Base-by-base conservation (phyloP, 2,113 vertebrate species). In the Calypte anna region DNA sequence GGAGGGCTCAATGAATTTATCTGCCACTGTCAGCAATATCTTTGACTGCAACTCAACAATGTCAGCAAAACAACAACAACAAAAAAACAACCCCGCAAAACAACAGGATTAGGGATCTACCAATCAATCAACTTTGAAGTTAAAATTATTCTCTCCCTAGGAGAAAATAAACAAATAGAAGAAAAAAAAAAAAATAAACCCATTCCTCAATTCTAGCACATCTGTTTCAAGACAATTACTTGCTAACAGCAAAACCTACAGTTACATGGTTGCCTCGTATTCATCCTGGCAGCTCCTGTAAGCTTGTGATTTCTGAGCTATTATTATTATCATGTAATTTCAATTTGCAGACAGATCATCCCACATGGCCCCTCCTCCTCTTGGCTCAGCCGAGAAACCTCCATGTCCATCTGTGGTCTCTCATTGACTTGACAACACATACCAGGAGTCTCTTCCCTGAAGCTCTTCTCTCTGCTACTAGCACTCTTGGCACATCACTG, bases 351-450 rank as follows among this genome's bases (percentile, higher is more conserved):
- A 95, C 82, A 69, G 72, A 93, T 83, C 80, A 86, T 90, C 55
- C 48, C 69, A 70, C 8, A 9, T 0, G 6, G 38, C 75, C 91
- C 88, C 73, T 91, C 96, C 90, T 89, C 63, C 87, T 83, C 61
- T 75, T n/a, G 69, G 82, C 78, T 95, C 12, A 14, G 84, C 64
- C 0, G 2, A 92, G 89, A 88, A 90, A 5, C 63, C 91, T 74
- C 44, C 88, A 17, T 12, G 69, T 91, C 90, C 82, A 91, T 86
- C 94, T 94, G 93, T 31, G 79, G 80, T 64, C 88, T 91, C 90
- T 94, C 80, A 94, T 70, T 86, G 94, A 96, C 88, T 90, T 95
- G 94, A 96, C 87, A 93, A 86, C 62, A 82, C 69, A 14, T 38
- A 79, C 53, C 91, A 87, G 68, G 87, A 92, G 59, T 59, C 87